Percentiles rank a stretch among this genome's conserved stretches.
phyloP scores from a whole-genome alignment of 2,797 vertebrate genomes.

The Rhabdophis nuchalis region DNA sequence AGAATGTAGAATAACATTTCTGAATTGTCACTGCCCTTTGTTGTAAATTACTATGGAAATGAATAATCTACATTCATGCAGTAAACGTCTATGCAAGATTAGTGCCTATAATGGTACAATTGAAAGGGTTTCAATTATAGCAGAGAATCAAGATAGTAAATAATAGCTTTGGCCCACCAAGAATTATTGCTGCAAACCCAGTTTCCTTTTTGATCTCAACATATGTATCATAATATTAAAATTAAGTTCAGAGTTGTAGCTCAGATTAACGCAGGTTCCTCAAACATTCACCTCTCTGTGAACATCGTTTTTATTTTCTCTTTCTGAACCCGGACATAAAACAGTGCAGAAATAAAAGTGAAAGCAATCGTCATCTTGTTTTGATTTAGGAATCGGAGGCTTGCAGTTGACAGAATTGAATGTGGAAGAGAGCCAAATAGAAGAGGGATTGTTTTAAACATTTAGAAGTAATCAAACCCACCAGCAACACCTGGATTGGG shows the following conservation, averaged over 20 bases:
- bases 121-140: background rate
- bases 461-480: background rate
- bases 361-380: constrained; percentile 19
- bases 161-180: background rate
- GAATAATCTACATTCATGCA: background rate
- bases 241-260: too few species aligned
- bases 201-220: background rate
- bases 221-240: background rate
- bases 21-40: background rate
- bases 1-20: background rate
- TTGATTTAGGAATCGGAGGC: background rate
- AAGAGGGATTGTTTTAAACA: background rate
- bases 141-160: background rate
- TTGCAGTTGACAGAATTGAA: background rate
- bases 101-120: background rate
- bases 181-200: background rate
- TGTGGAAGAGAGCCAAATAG: background rate
- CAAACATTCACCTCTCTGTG: accelerated
- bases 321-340: background rate
- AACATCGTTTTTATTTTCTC: background rate
- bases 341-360: constrained; percentile 13
- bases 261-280: background rate
- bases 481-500: background rate
- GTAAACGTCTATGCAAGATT: background rate
- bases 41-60: background rate